A percentile compares a stretch with the other conserved stretches of the same genome.
These are phyloP conservation scores for Lasioglossum leucozonium DNA, from an alignment of 2,888 invertebrate species.

Conservation along the genomic window DNA sequence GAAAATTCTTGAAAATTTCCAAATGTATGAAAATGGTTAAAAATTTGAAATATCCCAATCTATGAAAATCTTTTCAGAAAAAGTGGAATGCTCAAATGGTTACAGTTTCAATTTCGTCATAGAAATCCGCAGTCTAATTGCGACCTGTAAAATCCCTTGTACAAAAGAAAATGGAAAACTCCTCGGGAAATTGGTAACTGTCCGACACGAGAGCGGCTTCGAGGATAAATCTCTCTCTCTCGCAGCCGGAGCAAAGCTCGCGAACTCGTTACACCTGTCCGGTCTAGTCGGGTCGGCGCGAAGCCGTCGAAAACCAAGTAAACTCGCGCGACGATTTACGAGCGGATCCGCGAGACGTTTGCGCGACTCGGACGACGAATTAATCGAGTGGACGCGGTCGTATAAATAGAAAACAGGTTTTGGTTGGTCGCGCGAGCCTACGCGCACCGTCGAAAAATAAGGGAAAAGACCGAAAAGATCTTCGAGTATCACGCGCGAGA, in stretches of 20 bases:
- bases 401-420: slow-evolving; percentile 25
- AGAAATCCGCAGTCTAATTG: no score
- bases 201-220: not conserved
- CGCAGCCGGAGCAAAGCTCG: not conserved
- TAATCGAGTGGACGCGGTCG: not conserved
- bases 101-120: no score
- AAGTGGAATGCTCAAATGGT: no score
- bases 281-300: not conserved
- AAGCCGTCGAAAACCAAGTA: not conserved
- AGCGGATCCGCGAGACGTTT: not conserved
- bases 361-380: not conserved
- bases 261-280: not conserved
- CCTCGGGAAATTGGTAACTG: not conserved
- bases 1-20: no score
- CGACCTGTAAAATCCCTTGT: not conserved
- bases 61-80: no score
- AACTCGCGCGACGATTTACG: not conserved
- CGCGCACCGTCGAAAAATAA: slow-evolving; percentile 13
- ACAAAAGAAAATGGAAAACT: not conserved
- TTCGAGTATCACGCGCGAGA: not conserved
- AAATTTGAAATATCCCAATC: no score
- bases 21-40: no score
- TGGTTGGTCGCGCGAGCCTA: slow-evolving; percentile 6
- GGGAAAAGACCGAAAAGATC: not conserved
- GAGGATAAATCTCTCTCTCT: not conserved